Conservation (phyloP, 2,797 vertebrate genomes). For the Fratercula arctica region DNA sequence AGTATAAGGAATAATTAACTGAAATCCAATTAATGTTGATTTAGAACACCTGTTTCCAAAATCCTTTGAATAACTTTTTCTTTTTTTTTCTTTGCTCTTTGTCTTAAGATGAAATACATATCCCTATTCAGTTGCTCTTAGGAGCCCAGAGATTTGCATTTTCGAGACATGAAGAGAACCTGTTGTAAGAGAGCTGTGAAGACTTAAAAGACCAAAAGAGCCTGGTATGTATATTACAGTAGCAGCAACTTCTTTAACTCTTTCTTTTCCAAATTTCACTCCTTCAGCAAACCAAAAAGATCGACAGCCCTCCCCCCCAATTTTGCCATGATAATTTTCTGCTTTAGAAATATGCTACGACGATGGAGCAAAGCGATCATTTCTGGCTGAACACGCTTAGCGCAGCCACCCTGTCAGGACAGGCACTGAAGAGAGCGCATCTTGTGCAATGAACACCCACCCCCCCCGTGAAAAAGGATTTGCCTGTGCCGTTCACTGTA, state of each 20-base stretch:
- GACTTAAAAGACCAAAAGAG: conserved; percentile 71
- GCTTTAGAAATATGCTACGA: not conserved
- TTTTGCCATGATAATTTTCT: not conserved
- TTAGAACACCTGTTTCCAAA: conserved; percentile 82
- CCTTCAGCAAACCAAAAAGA: not conserved
- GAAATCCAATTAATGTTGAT: conserved; percentile 81
- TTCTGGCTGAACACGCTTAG: not conserved
- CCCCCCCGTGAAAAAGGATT: not conserved
- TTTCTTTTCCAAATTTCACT: conserved; percentile 33
- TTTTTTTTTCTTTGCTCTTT: conserved; percentile 69
- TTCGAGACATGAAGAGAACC: conserved; percentile 70
- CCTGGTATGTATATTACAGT: conserved; percentile 18
- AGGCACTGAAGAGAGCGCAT: not conserved
- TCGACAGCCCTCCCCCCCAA: not conserved
- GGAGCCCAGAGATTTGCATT: conserved; percentile 75
- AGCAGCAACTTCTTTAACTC: conserved; percentile 61
- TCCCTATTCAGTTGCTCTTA: conserved; percentile 69
- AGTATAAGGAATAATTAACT: conserved; percentile 80
- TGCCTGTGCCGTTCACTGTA: not conserved
- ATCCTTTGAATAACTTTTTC: conserved; percentile 79
- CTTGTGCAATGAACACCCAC: not conserved
- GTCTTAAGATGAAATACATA: conserved; percentile 81
- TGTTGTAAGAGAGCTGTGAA: conserved; percentile 71
- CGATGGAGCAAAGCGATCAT: not conserved
- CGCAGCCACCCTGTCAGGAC: not conserved